phyloP scores from a whole-genome alignment of 2,888 invertebrate species.

The Caenorhabditis afra region DNA sequence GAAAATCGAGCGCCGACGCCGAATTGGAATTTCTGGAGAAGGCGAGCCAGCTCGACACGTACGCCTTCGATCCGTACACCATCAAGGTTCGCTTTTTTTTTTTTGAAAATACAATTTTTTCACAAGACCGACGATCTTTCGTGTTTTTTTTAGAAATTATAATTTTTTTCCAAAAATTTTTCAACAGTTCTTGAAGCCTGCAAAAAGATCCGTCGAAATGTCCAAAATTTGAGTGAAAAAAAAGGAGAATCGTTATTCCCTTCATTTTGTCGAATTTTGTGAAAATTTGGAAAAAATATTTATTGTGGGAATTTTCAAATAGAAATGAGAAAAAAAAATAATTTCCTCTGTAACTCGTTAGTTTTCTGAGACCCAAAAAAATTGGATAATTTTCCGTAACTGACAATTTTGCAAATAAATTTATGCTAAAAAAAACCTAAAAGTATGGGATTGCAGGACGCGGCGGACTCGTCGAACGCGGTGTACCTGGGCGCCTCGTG shows the following conservation, averaged over 20 bases:
- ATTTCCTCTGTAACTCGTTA: no score
- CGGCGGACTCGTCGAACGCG: slow-evolving; percentile 87
- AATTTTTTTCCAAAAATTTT: not conserved
- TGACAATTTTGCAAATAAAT: no score
- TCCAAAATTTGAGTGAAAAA: no score
- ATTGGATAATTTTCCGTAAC: no score
- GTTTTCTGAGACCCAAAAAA: no score
- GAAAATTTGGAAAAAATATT: not conserved
- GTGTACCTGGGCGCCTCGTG: slow-evolving; percentile 95
- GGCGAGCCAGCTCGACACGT: slow-evolving; percentile 93
- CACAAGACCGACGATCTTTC: not conserved
- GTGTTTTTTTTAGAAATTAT: not conserved
- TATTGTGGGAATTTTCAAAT: no score
- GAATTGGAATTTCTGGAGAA: slow-evolving; percentile 93
- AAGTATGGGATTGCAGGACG: slow-evolving; percentile 85
- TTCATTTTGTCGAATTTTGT: no score
- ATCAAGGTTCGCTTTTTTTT: slow-evolving; percentile 87
- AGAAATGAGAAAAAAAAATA: no score
- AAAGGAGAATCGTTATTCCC: no score
- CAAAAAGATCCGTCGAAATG: no score
- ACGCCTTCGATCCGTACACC: slow-evolving; percentile 97
- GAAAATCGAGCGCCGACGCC: slow-evolving; percentile 90
- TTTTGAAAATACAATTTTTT: not conserved
- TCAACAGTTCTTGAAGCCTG: no score
- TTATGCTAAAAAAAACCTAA: not conserved